Base-by-base conservation (phyloP, 2,888 invertebrate species). In the Tachina fera region DNA sequence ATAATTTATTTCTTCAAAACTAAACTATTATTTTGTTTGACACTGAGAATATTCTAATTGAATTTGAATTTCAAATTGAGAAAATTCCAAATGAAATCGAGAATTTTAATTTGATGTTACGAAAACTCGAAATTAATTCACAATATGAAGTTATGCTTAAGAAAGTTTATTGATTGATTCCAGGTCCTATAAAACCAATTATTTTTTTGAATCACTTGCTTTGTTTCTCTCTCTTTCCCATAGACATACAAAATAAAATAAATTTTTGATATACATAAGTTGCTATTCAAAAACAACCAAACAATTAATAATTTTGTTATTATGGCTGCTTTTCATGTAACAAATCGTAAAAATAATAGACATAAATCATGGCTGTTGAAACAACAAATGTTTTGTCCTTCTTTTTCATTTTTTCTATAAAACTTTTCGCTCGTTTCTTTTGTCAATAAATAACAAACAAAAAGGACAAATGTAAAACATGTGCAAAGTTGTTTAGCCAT, bases 311-410 rank as follows among this genome's bases (percentile, higher is more conserved):
- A 31, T 22, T 49, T 51, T 39, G 6, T 63, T 51, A 22, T 58
- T 68, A 39, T 39, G 31, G 4, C 13, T 41, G 13, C 14, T 70
- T 53, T 49, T 9, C 49, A 61, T 63, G 41, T 31, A 63, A 61
- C 67, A 84, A 72, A 80, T 60, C 61, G 71, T 76, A 84, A 76
- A 67, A 77, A 22, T 77, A 68, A 80, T 81, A 72, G 77, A 77
- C 74, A 51, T 85, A 78, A 78, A 82, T 85, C 49, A 78, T 58
- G 80, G n/a, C 39, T 77, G 80, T 72, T 77, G 67, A 72, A 72
- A 58, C 31, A 68, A 41, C 67, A 71, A 67, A 61, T 72, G 41
- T 68, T 75, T 63, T 31, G 31, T n/a, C 11, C 31, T 47, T 13
- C 45, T 61, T 56, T 63, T 70, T n/a, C n/a, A 16, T 51, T 60